Percentiles rank a stretch among this genome's conserved stretches.
These are phyloP conservation scores for cattle (Bos taurus) DNA, from an alignment of 2,113 vertebrate genomes.

Conservation along the genomic window ARS-UCD2.0 NC_037343.1:68310001-68310500, in stretches of 20 bases:
- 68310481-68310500: neutral
- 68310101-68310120: neutral
- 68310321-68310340: neutral
- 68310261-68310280: neutral
- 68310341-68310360: neutral
- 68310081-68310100: neutral
- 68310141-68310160: neutral
- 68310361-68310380: neutral
- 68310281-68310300: neutral
- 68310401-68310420: neutral
- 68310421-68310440: neutral
- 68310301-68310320: neutral
- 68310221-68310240: neutral
- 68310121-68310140: neutral
- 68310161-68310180: neutral
- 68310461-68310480: neutral
- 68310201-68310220: neutral
- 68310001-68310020: neutral
- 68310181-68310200: neutral
- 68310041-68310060: neutral
- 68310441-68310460: neutral
- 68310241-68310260: neutral
- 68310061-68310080: neutral
- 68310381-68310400: fast-evolving
- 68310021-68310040: neutral